A percentile compares a stretch with the other conserved stretches of the same genome.
These are phyloP conservation scores for Danio kyathit DNA, from an alignment of 2,797 vertebrate species.

Conservation along the genomic window DNA sequence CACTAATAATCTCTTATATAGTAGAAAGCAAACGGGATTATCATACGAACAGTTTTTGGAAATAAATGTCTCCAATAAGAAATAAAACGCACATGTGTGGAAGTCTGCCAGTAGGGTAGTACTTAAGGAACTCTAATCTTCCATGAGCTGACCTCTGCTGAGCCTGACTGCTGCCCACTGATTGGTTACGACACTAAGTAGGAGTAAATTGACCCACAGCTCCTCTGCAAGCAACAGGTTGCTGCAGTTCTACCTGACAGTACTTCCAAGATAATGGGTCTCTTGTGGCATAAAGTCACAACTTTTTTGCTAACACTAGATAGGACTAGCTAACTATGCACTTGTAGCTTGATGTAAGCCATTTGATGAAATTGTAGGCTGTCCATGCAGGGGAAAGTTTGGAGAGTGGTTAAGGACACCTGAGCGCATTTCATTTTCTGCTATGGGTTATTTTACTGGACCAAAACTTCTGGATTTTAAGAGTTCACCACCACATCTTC, in stretches of 20 bases:
- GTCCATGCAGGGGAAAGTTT: not conserved
- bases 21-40: not conserved
- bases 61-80: not conserved
- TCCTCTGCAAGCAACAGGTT: slow-evolving; percentile 18
- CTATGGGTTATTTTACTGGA: slow-evolving; percentile 81
- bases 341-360: not conserved
- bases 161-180: slow-evolving; percentile 24
- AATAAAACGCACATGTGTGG: not conserved
- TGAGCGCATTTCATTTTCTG: not conserved
- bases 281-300: slow-evolving; percentile 5
- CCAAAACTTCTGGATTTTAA: slow-evolving; percentile 88
- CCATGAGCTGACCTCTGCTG: slow-evolving; percentile 25
- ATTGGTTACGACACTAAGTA: slow-evolving; percentile 42
- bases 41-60: not conserved
- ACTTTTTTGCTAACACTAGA: not conserved
- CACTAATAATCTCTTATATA: not conserved
- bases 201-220: slow-evolving; percentile 23
- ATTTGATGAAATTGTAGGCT: slow-evolving; percentile 1
- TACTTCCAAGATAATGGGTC: not conserved
- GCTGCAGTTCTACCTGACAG: not conserved
- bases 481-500: slow-evolving; percentile 88
- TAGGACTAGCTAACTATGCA: not conserved
- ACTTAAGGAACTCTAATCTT: slow-evolving; percentile 42
- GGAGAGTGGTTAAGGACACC: not conserved
- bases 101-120: not conserved